These are phyloP conservation scores for Conops quadrifasciatus DNA, from an alignment of 2,888 invertebrate genomes.

Conservation along the genomic window DNA sequence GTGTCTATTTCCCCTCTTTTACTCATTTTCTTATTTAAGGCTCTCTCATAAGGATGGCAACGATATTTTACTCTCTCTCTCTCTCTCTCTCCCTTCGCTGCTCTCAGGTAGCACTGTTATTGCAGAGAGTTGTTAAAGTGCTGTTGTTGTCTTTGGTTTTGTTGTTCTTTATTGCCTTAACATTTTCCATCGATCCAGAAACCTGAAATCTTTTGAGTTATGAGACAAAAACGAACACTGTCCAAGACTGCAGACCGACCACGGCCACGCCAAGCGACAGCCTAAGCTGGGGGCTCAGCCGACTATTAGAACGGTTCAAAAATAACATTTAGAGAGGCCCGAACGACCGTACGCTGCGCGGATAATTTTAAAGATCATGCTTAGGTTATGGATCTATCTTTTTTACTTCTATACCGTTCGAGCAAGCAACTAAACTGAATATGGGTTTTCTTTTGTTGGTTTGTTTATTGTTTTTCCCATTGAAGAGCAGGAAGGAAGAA, in stretches of 20 bases:
- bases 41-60: no score
- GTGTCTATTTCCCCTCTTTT: not conserved
- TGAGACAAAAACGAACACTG: conserved; percentile 3
- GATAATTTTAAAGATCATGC: conserved; percentile 17
- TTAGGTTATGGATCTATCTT: not conserved
- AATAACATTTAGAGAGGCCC: conserved; percentile 34
- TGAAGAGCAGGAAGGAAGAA: no score
- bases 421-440: not conserved
- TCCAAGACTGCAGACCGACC: not conserved
- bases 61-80: not conserved
- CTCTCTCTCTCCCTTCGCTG: not conserved
- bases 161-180: not conserved
- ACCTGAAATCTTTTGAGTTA: conserved; percentile 30
- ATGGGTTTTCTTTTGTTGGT: not conserved
- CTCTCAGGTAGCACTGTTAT: not conserved
- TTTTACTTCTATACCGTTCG: not conserved
- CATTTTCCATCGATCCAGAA: conserved; percentile 14
- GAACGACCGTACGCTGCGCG: not conserved
- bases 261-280: not conserved
- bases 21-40: no score
- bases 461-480: not conserved
- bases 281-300: conserved; percentile 31
- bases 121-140: not conserved
- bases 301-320: conserved; percentile 32
- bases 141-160: not conserved